Conservation (phyloP, 2,113 vertebrate genomes). For the Cyanoramphus novaezelandiae region DNA sequence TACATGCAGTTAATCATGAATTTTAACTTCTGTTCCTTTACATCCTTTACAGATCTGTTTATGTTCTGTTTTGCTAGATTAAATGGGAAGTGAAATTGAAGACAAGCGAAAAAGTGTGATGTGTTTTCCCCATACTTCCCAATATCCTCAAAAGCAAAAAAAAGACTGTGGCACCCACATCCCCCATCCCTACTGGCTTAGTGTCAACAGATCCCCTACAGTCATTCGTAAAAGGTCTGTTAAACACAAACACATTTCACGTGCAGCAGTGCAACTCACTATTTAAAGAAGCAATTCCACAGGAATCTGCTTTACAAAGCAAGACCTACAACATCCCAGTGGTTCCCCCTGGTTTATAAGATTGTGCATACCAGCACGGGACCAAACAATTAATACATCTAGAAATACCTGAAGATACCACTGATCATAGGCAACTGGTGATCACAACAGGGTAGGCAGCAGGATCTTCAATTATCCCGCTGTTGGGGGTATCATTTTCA, state of each 20-base stretch:
- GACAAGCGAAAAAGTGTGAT: neutral
- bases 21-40: conserved; percentile 12
- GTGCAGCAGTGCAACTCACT: neutral
- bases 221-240: neutral
- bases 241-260: neutral
- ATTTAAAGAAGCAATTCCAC: neutral
- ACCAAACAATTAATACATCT: conserved; percentile 6
- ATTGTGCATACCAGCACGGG: neutral
- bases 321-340: neutral
- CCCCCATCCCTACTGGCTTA: neutral
- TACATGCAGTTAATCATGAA: conserved; percentile 11
- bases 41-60: neutral
- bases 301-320: neutral
- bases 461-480: conserved; percentile 11
- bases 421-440: neutral
- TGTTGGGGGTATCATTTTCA: conserved; percentile 25
- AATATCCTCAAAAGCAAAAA: neutral
- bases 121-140: neutral
- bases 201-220: neutral
- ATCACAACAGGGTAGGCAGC: conserved; percentile 9
- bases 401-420: neutral
- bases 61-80: neutral
- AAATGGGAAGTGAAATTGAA: neutral
- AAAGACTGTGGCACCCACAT: neutral
- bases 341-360: neutral